These are phyloP conservation scores for Trachelus tabidus DNA, from an alignment of 2,888 invertebrate genomes.

Conservation along the genomic window DNA sequence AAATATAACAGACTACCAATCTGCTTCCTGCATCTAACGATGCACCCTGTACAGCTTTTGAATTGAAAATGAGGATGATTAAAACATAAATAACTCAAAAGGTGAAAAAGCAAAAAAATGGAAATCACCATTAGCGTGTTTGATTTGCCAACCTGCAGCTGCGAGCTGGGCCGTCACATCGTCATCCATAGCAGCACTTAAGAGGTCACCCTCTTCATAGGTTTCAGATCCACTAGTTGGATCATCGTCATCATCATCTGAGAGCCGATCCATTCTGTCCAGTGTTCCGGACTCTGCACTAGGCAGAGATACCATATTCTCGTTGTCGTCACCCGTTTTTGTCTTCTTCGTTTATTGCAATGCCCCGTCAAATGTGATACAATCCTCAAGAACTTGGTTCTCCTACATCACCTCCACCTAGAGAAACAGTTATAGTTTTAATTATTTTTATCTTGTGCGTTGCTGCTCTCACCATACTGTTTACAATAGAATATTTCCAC, in stretches of 20 bases:
- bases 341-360: constrained; percentile 35
- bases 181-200: constrained; percentile 88
- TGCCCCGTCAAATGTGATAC: constrained; percentile 32
- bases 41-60: constrained; percentile 32
- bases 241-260: constrained; percentile 85
- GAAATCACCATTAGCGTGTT: constrained; percentile 68
- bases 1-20: constrained; percentile 23
- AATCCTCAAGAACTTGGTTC: constrained; percentile 19
- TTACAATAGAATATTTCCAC: neutral
- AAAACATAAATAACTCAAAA: constrained; percentile 46
- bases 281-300: constrained; percentile 49
- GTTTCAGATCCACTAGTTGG: constrained; percentile 83
- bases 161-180: constrained; percentile 96
- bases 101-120: constrained; percentile 62
- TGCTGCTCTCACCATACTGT: neutral
- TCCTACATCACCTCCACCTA: constrained; percentile 54
- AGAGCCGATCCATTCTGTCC: constrained; percentile 59
- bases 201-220: constrained; percentile 85
- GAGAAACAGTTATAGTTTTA: neutral
- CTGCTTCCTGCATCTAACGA: constrained; percentile 16
- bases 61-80: constrained; percentile 37
- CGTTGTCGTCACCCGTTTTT: constrained; percentile 8
- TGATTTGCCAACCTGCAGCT: constrained; percentile 83
- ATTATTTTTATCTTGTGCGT: neutral
- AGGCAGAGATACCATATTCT: constrained; percentile 55